These are phyloP conservation scores for Serripes groenlandicus DNA, from an alignment of 2,888 invertebrate genomes.

Conservation along the genomic window DNA sequence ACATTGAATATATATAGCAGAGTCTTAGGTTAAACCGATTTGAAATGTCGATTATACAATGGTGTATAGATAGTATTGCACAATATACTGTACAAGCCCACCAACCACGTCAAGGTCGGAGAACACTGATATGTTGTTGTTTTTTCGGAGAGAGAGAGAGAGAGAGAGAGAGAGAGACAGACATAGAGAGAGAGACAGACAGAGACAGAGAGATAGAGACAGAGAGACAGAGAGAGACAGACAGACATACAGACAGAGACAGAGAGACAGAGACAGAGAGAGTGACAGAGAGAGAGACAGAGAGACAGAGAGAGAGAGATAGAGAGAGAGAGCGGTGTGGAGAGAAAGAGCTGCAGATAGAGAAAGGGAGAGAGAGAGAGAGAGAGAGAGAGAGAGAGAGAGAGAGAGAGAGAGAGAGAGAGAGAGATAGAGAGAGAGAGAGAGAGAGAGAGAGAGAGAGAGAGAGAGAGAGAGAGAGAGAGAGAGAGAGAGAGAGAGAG, in stretches of 20 bases:
- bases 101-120: too few species aligned
- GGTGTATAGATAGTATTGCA: too few species aligned
- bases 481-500: conserved; percentile 8
- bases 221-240: not conserved
- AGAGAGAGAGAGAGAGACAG: conserved; percentile 14
- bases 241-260: not conserved
- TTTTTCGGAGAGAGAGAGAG: not conserved
- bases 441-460: conserved; percentile 33
- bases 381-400: conserved; percentile 15
- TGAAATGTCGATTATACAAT: too few species aligned
- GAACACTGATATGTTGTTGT: too few species aligned
- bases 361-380: conserved; percentile 4
- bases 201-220: conserved; percentile 29
- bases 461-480: conserved; percentile 22
- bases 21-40: too few species aligned
- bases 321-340: not conserved
- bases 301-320: conserved; percentile 30
- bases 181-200: conserved; percentile 19
- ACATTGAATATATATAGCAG: too few species aligned
- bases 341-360: not conserved
- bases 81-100: too few species aligned
- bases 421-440: conserved; percentile 35
- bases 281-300: conserved; percentile 8
- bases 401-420: conserved; percentile 25
- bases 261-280: conserved; percentile 18